These are phyloP conservation scores for Protonemura montana DNA, from an alignment of 2,888 invertebrate genomes.

Conservation along the genomic window DNA sequence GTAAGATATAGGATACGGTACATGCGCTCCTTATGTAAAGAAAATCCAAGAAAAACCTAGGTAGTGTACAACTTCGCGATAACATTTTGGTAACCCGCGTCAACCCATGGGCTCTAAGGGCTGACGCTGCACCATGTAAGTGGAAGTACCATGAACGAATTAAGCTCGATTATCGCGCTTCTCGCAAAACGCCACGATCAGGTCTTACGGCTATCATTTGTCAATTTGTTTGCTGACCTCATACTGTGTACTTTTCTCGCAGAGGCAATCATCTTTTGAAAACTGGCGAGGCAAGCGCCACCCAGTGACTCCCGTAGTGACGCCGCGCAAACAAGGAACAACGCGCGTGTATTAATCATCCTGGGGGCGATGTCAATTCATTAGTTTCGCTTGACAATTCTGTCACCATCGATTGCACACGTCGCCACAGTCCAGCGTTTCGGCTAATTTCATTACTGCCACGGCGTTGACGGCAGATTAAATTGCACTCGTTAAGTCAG, in stretches of 20 bases:
- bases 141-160: no score
- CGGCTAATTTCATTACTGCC: background rate
- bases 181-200: no score
- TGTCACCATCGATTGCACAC: conserved; percentile 1
- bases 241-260: background rate
- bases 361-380: background rate
- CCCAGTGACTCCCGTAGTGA: background rate
- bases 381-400: background rate
- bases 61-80: no score
- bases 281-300: background rate
- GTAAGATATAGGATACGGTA: no score
- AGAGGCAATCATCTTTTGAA: background rate
- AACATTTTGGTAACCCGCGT: no score
- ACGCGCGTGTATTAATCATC: background rate
- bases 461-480: background rate
- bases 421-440: background rate
- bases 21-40: no score
- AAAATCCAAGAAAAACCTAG: no score
- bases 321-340: background rate
- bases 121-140: no score
- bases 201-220: no score
- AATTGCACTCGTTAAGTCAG: background rate
- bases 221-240: background rate
- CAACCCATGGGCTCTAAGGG: no score
- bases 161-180: no score